Evolutionary conservation across 1,140 invertebrate genomes (phyloP).

Genomic region (Mactra quadrangularis): DNA sequence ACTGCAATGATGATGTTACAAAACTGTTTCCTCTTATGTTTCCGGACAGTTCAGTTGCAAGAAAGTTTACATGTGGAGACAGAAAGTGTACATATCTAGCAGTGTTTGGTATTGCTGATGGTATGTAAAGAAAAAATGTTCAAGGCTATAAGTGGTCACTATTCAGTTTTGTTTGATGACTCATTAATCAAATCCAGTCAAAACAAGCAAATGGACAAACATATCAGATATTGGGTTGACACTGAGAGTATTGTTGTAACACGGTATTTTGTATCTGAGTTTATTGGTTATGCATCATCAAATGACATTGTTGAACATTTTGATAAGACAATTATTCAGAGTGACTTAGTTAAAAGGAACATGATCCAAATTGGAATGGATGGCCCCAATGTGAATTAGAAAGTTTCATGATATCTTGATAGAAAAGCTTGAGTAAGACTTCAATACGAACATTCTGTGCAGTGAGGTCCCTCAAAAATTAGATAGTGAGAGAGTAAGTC

Average conservation of each 20-base stretch:
- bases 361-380: slow-evolving; percentile 68
- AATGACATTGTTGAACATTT: slow-evolving; percentile 60
- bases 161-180: slow-evolving; percentile 66
- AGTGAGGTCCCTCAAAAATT: no score
- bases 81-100: slow-evolving; percentile 60
- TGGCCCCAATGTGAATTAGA: slow-evolving; percentile 70
- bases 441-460: no score
- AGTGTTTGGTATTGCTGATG: slow-evolving; percentile 63
- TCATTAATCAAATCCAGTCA: slow-evolving; percentile 52
- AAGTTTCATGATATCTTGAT: slow-evolving; percentile 43
- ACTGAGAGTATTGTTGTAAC: slow-evolving; percentile 58
- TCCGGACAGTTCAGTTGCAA: slow-evolving; percentile 4
- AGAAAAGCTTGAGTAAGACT: slow-evolving; percentile 18
- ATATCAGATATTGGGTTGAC: slow-evolving; percentile 53
- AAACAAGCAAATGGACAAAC: slow-evolving; percentile 69
- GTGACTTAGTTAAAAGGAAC: slow-evolving; percentile 22
- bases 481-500: no score
- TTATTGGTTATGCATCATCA: slow-evolving; percentile 64
- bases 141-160: not conserved
- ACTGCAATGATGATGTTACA: slow-evolving; percentile 30
- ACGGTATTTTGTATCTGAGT: slow-evolving; percentile 60
- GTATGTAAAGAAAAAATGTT: slow-evolving; percentile 25
- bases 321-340: slow-evolving; percentile 7
- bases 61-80: slow-evolving; percentile 40
- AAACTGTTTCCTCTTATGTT: no score